Evolutionary conservation across 92 coral and sea anemone species (phyloP).

Genomic region (Umimayanthus kanabou): DNA sequence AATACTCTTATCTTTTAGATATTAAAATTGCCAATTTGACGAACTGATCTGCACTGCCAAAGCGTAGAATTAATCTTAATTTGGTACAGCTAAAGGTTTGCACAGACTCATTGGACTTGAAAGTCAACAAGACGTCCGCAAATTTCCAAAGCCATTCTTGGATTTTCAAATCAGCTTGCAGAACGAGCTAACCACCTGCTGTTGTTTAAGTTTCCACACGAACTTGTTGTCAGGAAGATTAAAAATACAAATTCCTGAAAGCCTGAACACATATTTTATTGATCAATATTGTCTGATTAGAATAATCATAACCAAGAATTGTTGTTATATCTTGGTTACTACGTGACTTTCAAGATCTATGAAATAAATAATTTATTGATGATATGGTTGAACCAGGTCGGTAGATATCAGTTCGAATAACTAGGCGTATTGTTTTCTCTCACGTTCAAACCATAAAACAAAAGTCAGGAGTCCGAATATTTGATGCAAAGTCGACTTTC

Average conservation of each 20-base stretch:
- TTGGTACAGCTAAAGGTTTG: not conserved
- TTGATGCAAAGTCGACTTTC: too few relatives aligned
- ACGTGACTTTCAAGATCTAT: not conserved
- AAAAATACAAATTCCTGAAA: not conserved
- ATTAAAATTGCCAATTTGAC: not conserved
- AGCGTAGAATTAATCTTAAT: not conserved
- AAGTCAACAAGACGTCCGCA: not conserved
- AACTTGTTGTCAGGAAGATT: not conserved
- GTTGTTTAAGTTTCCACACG: not conserved
- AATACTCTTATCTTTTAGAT: not conserved
- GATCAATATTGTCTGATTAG: conserved; percentile 30
- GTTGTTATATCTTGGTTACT: not conserved
- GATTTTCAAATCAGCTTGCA: conserved; percentile 23
- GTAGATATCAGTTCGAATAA: too few relatives aligned
- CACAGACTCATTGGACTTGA: conserved; percentile 1
- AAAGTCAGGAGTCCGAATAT: too few relatives aligned
- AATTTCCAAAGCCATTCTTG: not conserved
- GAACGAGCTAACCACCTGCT: conserved; percentile 29
- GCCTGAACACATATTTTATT: conserved; percentile 33
- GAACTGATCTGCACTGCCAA: not conserved
- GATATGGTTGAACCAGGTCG: too few relatives aligned
- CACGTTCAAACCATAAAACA: too few relatives aligned
- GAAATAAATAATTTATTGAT: not conserved
- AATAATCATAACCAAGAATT: not conserved
- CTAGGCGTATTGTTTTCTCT: too few relatives aligned